Conservation (phyloP, 2,888 invertebrate species). For the Trissolcus brochymenae region DNA sequence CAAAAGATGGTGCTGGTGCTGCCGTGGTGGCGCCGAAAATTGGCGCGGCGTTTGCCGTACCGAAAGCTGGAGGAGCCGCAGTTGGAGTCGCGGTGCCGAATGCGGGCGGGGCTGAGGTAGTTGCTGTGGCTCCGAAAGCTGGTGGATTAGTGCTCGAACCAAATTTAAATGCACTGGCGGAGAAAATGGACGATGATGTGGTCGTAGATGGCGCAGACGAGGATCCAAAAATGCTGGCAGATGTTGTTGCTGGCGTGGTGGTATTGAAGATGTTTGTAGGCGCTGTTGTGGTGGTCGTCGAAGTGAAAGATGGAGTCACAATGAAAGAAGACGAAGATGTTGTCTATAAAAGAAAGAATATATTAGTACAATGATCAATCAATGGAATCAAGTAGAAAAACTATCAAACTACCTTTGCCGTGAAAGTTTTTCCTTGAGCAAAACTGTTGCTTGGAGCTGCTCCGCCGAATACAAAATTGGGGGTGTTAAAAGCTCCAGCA, state of each 20-base stretch:
- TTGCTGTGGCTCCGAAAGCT: conserved; percentile 1
- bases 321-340: background rate
- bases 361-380: background rate
- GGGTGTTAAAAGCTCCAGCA: background rate
- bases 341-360: background rate
- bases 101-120: background rate
- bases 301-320: background rate
- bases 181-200: background rate
- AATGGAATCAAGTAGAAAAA: background rate
- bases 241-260: background rate
- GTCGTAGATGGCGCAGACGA: background rate
- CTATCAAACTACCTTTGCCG: background rate
- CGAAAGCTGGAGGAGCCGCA: conserved; percentile 7
- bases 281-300: background rate
- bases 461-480: background rate
- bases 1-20: conserved; percentile 19
- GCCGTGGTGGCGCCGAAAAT: conserved; percentile 11
- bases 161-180: background rate
- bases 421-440: background rate
- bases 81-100: conserved; percentile 2
- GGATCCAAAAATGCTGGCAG: background rate
- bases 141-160: background rate
- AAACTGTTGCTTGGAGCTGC: background rate
- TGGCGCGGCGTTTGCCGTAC: background rate
- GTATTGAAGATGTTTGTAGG: background rate